Percentiles rank a stretch among this genome's conserved stretches.
Evolutionary conservation across 2,113 vertebrate genomes (phyloP).

Genomic region (Callospermophilus lateralis): DNA sequence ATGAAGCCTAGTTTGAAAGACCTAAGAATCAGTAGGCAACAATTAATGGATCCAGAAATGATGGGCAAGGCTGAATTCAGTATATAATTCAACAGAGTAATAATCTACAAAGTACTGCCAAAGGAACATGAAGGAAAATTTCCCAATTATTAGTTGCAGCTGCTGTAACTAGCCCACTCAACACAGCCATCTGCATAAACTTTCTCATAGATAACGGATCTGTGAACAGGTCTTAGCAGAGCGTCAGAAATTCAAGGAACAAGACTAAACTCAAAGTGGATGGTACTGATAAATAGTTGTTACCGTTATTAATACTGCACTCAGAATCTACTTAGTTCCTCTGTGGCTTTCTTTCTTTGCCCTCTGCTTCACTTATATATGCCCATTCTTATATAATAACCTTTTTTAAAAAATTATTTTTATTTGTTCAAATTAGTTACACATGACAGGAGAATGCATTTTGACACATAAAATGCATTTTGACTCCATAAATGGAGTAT

Average conservation of each 20-base stretch:
- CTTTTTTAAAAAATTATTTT: not conserved
- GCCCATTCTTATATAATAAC: not conserved
- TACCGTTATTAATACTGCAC: not conserved
- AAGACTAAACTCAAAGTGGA: not conserved
- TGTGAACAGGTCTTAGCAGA: not conserved
- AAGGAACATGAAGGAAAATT: not conserved
- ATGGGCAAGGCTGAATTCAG: not conserved
- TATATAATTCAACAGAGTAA: not conserved
- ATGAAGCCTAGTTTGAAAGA: not conserved
- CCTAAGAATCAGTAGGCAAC: conserved; percentile 45
- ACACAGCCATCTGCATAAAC: not conserved
- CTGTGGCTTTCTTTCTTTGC: not conserved
- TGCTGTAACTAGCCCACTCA: not conserved
- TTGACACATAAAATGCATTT: too few species aligned
- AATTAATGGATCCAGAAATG: conserved; percentile 1
- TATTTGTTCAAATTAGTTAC: too few species aligned
- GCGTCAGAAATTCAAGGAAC: not conserved
- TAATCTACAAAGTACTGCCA: not conserved
- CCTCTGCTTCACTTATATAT: not conserved
- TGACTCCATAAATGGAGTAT: too few species aligned
- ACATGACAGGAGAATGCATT: too few species aligned
- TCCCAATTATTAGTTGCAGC: not conserved
- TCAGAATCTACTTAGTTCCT: not conserved
- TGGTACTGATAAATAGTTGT: not conserved
- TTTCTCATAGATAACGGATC: not conserved